A percentile compares a stretch with the other conserved stretches of the same genome.
phyloP scores from a whole-genome alignment of 2,888 invertebrate species.

The Agapostemon virescens region DNA sequence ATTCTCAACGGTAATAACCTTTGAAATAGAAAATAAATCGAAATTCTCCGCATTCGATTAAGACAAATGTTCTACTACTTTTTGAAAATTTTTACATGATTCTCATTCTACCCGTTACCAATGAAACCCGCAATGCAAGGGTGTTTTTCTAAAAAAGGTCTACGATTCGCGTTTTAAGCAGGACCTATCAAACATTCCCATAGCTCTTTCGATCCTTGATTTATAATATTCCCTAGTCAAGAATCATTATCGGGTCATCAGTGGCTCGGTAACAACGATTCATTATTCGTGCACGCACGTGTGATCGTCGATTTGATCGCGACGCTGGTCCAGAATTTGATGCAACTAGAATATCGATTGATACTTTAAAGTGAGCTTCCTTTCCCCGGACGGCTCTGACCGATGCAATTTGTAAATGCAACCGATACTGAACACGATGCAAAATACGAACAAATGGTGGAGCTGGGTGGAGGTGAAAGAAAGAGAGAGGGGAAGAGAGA shows the following conservation, averaged over 20 bases:
- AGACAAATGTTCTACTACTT: no score
- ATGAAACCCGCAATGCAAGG: not conserved
- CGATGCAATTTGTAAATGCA: constrained; percentile 39
- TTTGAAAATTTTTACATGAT: no score
- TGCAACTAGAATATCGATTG: constrained; percentile 51
- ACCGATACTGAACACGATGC: constrained; percentile 18
- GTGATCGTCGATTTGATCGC: not conserved
- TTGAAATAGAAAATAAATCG: no score
- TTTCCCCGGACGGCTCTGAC: not conserved
- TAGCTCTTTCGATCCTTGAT: not conserved
- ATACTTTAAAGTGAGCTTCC: constrained; percentile 35
- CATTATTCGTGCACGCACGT: not conserved
- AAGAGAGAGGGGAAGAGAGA: not conserved
- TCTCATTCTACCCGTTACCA: no score
- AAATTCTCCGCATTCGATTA: no score
- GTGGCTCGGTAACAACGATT: not conserved
- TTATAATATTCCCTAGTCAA: not conserved
- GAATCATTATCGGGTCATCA: not conserved
- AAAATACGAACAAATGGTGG: constrained; percentile 6
- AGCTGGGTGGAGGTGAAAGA: not conserved
- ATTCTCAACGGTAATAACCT: no score
- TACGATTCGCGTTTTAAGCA: not conserved
- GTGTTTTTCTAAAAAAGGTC: not conserved
- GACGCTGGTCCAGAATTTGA: constrained; percentile 32
- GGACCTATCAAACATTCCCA: not conserved